A percentile compares a stretch with the other conserved stretches of the same genome.
Conservation (phyloP, 2,888 invertebrate species). For the Lepidochrysops patricia region DNA sequence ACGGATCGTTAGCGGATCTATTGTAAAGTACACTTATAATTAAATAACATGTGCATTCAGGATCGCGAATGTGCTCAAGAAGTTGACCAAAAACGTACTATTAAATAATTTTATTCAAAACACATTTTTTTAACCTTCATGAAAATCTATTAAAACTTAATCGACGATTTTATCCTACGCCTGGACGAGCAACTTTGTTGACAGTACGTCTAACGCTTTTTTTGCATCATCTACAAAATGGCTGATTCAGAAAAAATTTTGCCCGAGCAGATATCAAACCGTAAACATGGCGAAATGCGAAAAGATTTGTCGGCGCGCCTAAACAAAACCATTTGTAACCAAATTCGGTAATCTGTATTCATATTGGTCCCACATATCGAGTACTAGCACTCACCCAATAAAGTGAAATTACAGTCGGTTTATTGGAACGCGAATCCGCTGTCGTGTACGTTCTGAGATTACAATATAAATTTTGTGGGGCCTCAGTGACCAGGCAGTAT, state of each 20-base stretch:
- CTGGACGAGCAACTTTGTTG: no score
- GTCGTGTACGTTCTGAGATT: neutral
- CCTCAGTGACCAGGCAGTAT: neutral
- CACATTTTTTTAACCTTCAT: no score
- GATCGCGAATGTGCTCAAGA: neutral
- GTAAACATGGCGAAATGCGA: conserved; percentile 6
- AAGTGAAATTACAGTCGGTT: conserved; percentile 21
- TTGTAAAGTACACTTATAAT: neutral
- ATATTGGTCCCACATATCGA: conserved; percentile 17
- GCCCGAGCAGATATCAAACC: neutral
- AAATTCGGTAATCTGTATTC: conserved; percentile 19
- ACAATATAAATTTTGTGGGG: neutral
- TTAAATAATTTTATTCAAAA: no score
- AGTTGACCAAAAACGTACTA: no score
- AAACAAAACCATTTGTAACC: conserved; percentile 16
- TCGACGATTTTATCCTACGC: no score
- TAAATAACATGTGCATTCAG: neutral
- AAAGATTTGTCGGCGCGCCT: conserved; percentile 12
- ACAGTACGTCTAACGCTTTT: no score
- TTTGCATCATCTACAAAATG: no score
- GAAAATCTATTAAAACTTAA: no score
- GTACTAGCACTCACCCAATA: conserved; percentile 20
- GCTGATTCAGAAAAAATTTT: neutral
- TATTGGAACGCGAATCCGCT: conserved; percentile 9
- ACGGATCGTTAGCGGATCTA: neutral